A percentile compares a stretch with the other conserved stretches of the same genome.
Conservation (phyloP, 23 tunicate species). For the Corella eumyota region DNA sequence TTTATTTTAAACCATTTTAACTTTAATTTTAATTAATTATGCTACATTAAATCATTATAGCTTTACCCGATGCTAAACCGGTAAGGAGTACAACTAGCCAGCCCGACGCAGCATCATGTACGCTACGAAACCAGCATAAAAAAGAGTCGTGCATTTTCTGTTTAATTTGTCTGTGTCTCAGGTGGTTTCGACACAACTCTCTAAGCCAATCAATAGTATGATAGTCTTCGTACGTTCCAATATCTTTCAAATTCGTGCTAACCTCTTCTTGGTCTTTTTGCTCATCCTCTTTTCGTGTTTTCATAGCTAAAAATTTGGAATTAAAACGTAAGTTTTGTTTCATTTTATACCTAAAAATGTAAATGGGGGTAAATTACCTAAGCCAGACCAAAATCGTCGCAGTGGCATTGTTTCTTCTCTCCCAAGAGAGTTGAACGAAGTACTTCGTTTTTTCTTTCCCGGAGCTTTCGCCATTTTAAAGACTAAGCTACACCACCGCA, state of each 20-base stretch:
- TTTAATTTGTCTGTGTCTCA: conserved; percentile 59
- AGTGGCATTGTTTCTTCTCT: conserved; percentile 36
- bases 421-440: conserved; percentile 31
- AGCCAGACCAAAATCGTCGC: conserved; percentile 10
- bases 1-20: too few species aligned
- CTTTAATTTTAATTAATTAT: too few species aligned
- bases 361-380: too few species aligned
- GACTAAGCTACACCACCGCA: too few species aligned
- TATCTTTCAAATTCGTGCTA: conserved; percentile 14
- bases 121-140: conserved; percentile 8
- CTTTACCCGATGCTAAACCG: conserved; percentile 80
- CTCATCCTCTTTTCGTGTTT: too few species aligned
- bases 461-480: too few species aligned
- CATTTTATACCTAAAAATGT: too few species aligned
- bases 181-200: conserved; percentile 69
- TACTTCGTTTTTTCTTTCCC: conserved; percentile 14
- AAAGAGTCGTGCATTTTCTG: conserved; percentile 25
- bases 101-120: conserved; percentile 73
- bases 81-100: conserved; percentile 85
- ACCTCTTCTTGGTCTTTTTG: too few species aligned
- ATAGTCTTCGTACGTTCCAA: conserved; percentile 69
- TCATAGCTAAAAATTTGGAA: too few species aligned
- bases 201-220: conserved; percentile 91
- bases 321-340: too few species aligned
- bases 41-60: too few species aligned